Evolutionary conservation across 2,113 vertebrate genomes (phyloP).

Genomic region (Brienomyrus brachyistius): DNA sequence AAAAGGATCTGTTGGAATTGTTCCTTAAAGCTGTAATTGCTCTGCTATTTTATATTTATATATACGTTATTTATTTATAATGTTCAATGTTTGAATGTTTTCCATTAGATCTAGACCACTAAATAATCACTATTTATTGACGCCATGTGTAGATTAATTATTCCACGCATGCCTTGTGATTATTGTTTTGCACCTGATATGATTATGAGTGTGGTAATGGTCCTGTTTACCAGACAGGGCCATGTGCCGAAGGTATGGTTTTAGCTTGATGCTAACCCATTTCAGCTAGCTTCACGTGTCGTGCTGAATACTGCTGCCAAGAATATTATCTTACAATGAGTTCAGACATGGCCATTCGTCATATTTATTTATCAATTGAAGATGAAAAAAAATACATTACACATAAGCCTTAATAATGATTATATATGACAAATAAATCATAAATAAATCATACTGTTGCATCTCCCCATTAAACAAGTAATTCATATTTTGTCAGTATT

Average conservation of each 20-base stretch:
- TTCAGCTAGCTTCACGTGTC: neutral
- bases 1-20: neutral
- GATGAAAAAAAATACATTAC: neutral
- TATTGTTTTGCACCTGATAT: neutral
- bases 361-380: neutral
- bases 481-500: conserved; percentile 9
- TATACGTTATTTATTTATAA: neutral
- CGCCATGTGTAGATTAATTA: neutral
- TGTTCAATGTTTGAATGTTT: neutral
- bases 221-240: neutral
- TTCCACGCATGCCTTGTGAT: neutral
- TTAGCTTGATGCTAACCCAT: neutral
- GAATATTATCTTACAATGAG: neutral
- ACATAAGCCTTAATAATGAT: neutral
- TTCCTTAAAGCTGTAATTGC: neutral
- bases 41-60: neutral
- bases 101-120: neutral
- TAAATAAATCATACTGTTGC: neutral
- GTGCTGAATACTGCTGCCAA: conserved; percentile 12
- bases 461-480: neutral
- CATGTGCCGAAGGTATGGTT: neutral
- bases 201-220: neutral
- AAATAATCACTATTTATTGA: neutral
- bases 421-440: neutral
- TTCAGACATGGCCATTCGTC: neutral